These are phyloP conservation scores for Pygocentrus nattereri DNA, from an alignment of 2,797 vertebrate species.

Conservation along the genomic window DNA sequence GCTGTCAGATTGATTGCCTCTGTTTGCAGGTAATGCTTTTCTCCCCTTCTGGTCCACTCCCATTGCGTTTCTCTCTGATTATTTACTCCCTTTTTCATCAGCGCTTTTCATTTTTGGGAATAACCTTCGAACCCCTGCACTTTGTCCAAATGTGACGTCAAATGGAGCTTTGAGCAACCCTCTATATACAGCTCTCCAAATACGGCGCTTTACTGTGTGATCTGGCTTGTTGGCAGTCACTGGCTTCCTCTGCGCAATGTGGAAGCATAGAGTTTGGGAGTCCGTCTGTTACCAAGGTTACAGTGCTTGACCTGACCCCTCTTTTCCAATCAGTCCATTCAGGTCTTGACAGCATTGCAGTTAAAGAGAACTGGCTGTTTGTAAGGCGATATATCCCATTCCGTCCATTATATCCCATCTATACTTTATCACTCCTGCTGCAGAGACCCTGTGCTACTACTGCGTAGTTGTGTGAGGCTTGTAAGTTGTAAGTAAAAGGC, in stretches of 20 bases:
- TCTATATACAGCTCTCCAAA: constrained; percentile 6
- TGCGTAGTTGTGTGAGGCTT: background rate
- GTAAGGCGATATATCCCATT: constrained; percentile 73
- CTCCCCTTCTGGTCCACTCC: constrained; percentile 19
- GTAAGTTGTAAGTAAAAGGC: background rate
- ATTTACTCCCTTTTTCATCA: constrained; percentile 46
- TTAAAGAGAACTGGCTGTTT: constrained; percentile 68
- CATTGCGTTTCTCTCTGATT: constrained; percentile 39
- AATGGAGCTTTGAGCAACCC: background rate
- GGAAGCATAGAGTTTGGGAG: constrained; percentile 24
- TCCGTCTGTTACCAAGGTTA: constrained; percentile 70
- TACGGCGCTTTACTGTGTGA: background rate
- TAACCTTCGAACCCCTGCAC: constrained; percentile 26
- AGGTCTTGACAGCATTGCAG: constrained; percentile 68
- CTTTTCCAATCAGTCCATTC: constrained; percentile 70
- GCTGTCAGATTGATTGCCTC: constrained; percentile 58
- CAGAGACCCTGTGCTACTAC: background rate
- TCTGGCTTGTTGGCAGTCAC: constrained; percentile 26
- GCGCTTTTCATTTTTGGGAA: constrained; percentile 26
- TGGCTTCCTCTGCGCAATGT: background rate
- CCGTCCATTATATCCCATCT: constrained; percentile 30
- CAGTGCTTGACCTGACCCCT: constrained; percentile 62
- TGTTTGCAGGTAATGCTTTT: constrained; percentile 44
- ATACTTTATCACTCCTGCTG: background rate
- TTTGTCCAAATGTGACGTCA: constrained; percentile 21